Evolutionary conservation across 2,888 invertebrate genomes (phyloP).

Genomic region (Scaptomyza tumidula): DNA sequence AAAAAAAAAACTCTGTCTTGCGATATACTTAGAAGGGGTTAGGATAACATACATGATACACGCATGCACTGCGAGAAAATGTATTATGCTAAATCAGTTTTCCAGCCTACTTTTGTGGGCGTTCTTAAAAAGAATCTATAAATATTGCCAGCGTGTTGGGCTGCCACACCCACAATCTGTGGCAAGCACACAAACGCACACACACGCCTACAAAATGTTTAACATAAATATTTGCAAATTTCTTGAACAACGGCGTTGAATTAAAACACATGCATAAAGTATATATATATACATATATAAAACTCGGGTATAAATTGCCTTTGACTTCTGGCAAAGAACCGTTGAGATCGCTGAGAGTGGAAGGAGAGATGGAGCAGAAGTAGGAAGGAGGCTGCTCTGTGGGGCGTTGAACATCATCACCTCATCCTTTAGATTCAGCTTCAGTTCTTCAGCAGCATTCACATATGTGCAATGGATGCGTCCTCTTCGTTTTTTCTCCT

Average conservation of each 20-base stretch:
- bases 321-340: conserved; percentile 60
- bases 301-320: conserved; percentile 59
- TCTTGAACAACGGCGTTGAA: conserved; percentile 54
- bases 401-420: conserved; percentile 75
- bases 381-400: conserved; percentile 28
- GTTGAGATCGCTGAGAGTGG: conserved; percentile 5
- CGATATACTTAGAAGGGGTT: conserved; percentile 30
- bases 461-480: conserved; percentile 40
- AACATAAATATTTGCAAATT: conserved; percentile 69
- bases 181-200: conserved; percentile 12
- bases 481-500: conserved; percentile 9
- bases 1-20: conserved; percentile 24
- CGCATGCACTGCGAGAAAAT: conserved; percentile 45
- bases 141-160: conserved; percentile 43
- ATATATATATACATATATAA: conserved; percentile 39
- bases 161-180: conserved; percentile 47
- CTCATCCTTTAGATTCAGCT: conserved; percentile 60
- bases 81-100: conserved; percentile 28
- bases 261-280: conserved; percentile 55
- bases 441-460: conserved; percentile 8
- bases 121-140: conserved; percentile 38
- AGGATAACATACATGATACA: conserved; percentile 1
- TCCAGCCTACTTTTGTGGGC: conserved; percentile 31
- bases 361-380: neutral
- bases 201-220: conserved; percentile 72